These are phyloP conservation scores for Osmerus eperlanus DNA, from an alignment of 2,113 vertebrate species.

Conservation along the genomic window DNA sequence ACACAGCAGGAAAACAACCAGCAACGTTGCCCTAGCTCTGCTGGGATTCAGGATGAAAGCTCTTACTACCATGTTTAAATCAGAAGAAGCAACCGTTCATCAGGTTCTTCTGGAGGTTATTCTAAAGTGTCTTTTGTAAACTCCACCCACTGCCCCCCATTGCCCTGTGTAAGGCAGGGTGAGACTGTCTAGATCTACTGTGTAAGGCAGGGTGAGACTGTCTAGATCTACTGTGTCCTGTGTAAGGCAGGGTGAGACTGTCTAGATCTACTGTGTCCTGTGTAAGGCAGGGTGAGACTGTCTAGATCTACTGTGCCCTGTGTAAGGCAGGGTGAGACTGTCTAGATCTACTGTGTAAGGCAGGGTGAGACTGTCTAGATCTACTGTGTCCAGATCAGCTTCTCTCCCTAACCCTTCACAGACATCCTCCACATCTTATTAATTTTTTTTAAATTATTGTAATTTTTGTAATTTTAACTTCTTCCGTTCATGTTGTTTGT, in stretches of 20 bases:
- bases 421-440: constrained; percentile 5
- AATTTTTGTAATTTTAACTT: constrained; percentile 13
- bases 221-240: too few species aligned
- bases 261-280: constrained; percentile 15
- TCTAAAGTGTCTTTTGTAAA: too few species aligned
- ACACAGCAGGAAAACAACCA: too few species aligned
- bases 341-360: too few species aligned
- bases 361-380: background rate
- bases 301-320: too few species aligned
- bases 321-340: background rate
- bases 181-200: background rate
- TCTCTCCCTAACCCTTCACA: constrained; percentile 20
- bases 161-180: background rate
- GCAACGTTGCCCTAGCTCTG: background rate
- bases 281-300: background rate
- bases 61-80: too few species aligned
- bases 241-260: too few species aligned
- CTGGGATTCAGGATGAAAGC: constrained; percentile 13
- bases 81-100: too few species aligned
- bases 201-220: background rate
- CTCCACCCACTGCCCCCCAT: too few species aligned
- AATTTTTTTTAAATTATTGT: constrained; percentile 23
- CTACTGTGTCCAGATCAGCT: constrained; percentile 19
- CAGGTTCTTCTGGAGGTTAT: too few species aligned
- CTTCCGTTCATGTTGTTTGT: constrained; percentile 33